Base-by-base conservation (phyloP, 2,113 vertebrate genomes). In the Nettapus auritus region DNA sequence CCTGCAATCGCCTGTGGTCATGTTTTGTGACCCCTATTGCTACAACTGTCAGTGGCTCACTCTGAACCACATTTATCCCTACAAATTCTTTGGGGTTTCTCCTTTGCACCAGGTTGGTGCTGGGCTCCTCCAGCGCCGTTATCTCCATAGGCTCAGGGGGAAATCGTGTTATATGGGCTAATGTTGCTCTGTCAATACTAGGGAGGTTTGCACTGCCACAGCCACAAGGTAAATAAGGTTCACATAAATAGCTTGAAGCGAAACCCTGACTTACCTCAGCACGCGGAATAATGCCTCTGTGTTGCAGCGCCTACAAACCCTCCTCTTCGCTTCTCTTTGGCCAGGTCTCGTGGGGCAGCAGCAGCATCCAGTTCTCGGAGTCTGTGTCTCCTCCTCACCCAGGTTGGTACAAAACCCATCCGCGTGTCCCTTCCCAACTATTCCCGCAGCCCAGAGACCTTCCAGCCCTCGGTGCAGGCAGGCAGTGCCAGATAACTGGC, bases 331-430 rank as follows among this genome's bases (percentile, higher is more conserved):
- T 71, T 92, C 93, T 96, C 70, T 79, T 40, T 59, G 96, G 73
- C 68, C 98, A 99, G 99, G 98, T 98, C 81, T 96, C 98, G 4
- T 98, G 98, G 97, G 92, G 88, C 46, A 53, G 75, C 97, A 90
- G 62, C 97, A 93, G 91, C 63, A 89, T 96, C 96, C 98, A 98
- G 60, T 96, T 97, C 13, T 82, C 97, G 56, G 98, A 98, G 16
- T 53, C 98, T 1, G 98, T 84, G 44, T 92, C 96, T 64, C 96
- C 98, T 89, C 96, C 98, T 38, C 91, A 98, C 75, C 90, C 98
- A 98, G 98, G 99, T 99, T 96, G 97, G 99, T 99, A 83, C 84
- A 88, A 88, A 97, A 55, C 94, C 88, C 86, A 56, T 93, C 64
- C 10, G 25, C 5, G 8, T 22, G 29, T 50, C 74, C 42, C 46